Percentiles rank a stretch among this genome's conserved stretches.
Evolutionary conservation across 2,113 vertebrate genomes (phyloP).

Genomic region (Ophiodon elongatus): DNA sequence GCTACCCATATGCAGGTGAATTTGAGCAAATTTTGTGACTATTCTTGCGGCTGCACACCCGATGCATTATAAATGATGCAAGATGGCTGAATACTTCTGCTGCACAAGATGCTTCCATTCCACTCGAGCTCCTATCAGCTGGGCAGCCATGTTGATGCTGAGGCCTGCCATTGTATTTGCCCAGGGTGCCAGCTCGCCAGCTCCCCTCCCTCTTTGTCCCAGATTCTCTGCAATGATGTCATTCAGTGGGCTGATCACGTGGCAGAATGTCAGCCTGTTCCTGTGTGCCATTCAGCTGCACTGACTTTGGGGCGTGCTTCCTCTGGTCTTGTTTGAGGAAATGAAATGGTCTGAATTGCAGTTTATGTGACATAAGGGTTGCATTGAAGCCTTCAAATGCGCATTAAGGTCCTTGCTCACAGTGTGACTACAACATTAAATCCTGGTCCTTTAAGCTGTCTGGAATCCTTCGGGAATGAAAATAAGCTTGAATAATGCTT

Average conservation of each 20-base stretch:
- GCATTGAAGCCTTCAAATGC: neutral
- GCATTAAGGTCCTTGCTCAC: neutral
- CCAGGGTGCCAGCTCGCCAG: slow-evolving; percentile 46
- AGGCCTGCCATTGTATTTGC: slow-evolving; percentile 36
- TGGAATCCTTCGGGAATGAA: slow-evolving; percentile 1
- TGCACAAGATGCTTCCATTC: slow-evolving; percentile 50
- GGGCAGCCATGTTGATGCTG: slow-evolving; percentile 55
- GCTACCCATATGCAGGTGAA: neutral
- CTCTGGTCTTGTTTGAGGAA: slow-evolving; percentile 38
- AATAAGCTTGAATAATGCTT: slow-evolving; percentile 20
- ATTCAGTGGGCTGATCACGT: slow-evolving; percentile 79
- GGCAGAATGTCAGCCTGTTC: slow-evolving; percentile 50
- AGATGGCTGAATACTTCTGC: slow-evolving; percentile 49
- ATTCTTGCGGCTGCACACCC: neutral
- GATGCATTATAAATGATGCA: slow-evolving; percentile 20
- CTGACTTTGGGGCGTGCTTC: slow-evolving; percentile 14
- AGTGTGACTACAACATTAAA: slow-evolving; percentile 8
- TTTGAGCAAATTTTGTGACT: neutral
- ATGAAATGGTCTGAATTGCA: slow-evolving; percentile 37
- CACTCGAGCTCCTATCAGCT: slow-evolving; percentile 18
- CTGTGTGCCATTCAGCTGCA: slow-evolving; percentile 30
- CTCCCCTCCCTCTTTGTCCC: slow-evolving; percentile 78
- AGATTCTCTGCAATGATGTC: slow-evolving; percentile 83
- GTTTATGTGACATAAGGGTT: slow-evolving; percentile 8
- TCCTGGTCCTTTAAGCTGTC: neutral